Base-by-base conservation (phyloP, 2,797 vertebrate genomes). In the Harpagifer antarcticus region DNA sequence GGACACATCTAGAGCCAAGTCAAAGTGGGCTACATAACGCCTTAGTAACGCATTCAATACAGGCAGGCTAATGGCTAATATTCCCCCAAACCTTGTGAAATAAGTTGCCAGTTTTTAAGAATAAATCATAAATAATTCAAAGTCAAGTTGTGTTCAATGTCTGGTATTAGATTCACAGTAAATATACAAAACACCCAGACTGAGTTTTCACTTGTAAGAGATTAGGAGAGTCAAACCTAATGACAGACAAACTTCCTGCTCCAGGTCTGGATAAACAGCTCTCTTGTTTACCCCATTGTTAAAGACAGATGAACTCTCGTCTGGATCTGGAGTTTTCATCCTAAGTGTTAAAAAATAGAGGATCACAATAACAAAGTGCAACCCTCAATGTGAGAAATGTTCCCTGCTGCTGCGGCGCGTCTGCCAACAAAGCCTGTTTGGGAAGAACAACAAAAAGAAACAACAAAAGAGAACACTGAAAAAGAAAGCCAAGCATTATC, bases 71-170 rank as follows among this genome's bases (percentile, higher is more conserved):
- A 85, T 76, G 74, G 88, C 90, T 91, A 92, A 90, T 91, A 92
- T 91, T 91, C 83, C 69, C 87, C 81, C 88, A 92, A 94, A 90
- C 82, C 83, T 89, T 82, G 86, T 85, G 77, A 84, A 88, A 89
- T 87, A 79, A 78, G 42, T 69, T 79, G 74, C 71, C 72, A 87
- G 84, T 76, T 86, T 37, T 73, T 85, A 63, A 81, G 27, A 27
- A 27, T 82, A 79, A 85, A 76, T 48, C 76, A 92, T 92, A 82
- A 91, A 93, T 92, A 89, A 92, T 92, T 82, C 85, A 93, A 83
- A 73, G 69, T 84, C 67, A 65, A 75, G 64, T 68, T 5, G 3
- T 45, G 33, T 61, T 73, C 62, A 62, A 12, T 57, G 62, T 68
- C 58, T 67, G 10, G 45, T 70, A 54, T 75, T 62, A 84, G 81